phyloP scores from a whole-genome alignment of 2,113 vertebrate genomes.

The Zosterops borbonicus region DNA sequence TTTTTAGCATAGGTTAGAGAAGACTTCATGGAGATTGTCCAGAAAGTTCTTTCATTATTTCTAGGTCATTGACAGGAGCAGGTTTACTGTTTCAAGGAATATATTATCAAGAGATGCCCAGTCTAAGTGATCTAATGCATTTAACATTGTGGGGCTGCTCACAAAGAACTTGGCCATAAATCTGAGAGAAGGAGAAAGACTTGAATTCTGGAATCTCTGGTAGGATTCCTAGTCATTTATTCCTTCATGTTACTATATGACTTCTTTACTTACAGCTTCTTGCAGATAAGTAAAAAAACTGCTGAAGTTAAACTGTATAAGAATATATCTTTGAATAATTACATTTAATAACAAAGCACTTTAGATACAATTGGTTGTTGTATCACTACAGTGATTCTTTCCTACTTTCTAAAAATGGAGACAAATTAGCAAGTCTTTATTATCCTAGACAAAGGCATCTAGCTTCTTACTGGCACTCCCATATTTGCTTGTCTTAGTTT shows the following conservation, averaged over 20 bases:
- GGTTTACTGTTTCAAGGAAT: neutral
- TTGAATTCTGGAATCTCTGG: neutral
- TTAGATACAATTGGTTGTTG: neutral
- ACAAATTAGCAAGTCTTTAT: conserved; percentile 39
- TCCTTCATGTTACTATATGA: neutral
- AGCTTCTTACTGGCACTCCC: conserved; percentile 11
- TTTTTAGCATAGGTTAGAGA: neutral
- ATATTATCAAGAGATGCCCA: neutral
- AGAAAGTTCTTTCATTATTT: neutral
- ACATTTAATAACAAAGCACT: neutral
- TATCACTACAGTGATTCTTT: neutral
- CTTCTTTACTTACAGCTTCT: neutral
- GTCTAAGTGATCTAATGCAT: neutral
- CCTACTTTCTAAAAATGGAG: conserved; percentile 17
- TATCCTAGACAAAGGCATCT: conserved; percentile 43
- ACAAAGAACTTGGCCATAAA: neutral
- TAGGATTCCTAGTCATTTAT: neutral
- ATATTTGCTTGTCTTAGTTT: conserved; percentile 37
- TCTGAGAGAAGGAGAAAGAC: neutral
- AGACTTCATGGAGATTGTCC: neutral
- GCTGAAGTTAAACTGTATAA: neutral
- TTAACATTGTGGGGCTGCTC: neutral
- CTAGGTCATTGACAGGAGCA: neutral
- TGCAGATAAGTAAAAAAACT: neutral
- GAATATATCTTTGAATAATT: neutral